Evolutionary conservation across 1,140 invertebrate genomes (phyloP).

Genomic region (Bradynema listronoti): DNA sequence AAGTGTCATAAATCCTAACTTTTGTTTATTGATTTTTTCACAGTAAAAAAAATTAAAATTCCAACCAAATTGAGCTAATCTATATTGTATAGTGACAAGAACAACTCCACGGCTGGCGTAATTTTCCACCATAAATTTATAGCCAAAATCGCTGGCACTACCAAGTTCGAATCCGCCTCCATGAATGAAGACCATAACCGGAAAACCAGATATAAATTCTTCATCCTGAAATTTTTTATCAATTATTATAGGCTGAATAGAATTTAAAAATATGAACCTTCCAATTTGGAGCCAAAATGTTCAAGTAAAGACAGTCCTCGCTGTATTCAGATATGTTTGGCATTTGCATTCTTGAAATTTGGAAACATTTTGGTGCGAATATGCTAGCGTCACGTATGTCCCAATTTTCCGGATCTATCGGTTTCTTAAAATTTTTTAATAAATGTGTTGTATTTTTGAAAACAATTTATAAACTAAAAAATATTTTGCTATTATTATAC

Average conservation of each 20-base stretch:
- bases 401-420: slow-evolving; percentile 5
- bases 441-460: slow-evolving; percentile 1
- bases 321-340: slow-evolving; percentile 10
- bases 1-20: slow-evolving; percentile 47
- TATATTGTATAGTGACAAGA: slow-evolving; percentile 28
- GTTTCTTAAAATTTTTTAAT: slow-evolving; percentile 14
- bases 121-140: slow-evolving; percentile 13
- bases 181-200: slow-evolving; percentile 52
- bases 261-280: slow-evolving; percentile 4
- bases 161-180: slow-evolving; percentile 30
- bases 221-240: too few species aligned
- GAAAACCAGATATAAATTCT: too few species aligned
- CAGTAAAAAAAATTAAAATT: not conserved
- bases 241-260: not conserved
- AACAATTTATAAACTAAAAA: slow-evolving; percentile 1
- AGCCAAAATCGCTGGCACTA: slow-evolving; percentile 8
- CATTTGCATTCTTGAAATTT: not conserved
- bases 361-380: slow-evolving; percentile 10
- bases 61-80: slow-evolving; percentile 27
- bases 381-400: slow-evolving; percentile 1
- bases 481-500: slow-evolving; percentile 10
- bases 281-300: slow-evolving; percentile 31
- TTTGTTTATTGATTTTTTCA: not conserved
- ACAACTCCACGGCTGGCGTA: slow-evolving; percentile 15
- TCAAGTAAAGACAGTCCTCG: slow-evolving; percentile 35